phyloP scores from a whole-genome alignment of 2,888 invertebrate species.

The Prenolepis imparis region DNA sequence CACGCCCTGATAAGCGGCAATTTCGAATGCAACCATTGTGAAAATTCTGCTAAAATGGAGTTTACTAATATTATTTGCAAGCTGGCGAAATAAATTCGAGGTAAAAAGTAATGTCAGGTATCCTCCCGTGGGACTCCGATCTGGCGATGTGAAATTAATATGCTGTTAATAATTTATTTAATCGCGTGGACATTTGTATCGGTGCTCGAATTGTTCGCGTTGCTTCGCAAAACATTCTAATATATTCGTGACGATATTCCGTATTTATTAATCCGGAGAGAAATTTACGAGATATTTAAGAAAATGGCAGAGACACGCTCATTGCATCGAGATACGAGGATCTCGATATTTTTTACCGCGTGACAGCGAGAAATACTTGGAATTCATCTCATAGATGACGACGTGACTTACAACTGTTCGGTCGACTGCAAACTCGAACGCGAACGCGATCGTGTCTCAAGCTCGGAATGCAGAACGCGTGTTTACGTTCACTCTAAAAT shows the following conservation, averaged over 20 bases:
- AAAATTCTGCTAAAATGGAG: constrained; percentile 56
- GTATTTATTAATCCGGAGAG: neutral
- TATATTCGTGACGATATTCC: constrained; percentile 21
- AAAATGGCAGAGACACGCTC: neutral
- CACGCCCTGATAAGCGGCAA: constrained; percentile 11
- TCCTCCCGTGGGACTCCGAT: neutral
- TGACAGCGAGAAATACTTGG: constrained; percentile 61
- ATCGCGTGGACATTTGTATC: constrained; percentile 27
- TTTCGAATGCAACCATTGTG: constrained; percentile 15
- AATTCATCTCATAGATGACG: constrained; percentile 72
- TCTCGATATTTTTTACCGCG: neutral
- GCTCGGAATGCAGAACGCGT: constrained; percentile 69
- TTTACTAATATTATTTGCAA: constrained; percentile 67
- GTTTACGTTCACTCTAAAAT: constrained; percentile 60
- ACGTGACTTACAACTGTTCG: constrained; percentile 67
- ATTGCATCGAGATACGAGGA: neutral
- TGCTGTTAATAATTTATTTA: constrained; percentile 48
- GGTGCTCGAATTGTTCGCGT: constrained; percentile 23
- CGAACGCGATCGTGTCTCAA: constrained; percentile 61
- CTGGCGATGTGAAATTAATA: constrained; percentile 46
- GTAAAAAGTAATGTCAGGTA: constrained; percentile 33
- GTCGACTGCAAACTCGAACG: constrained; percentile 59
- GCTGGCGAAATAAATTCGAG: constrained; percentile 16
- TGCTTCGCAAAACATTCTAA: neutral
- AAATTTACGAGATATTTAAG: constrained; percentile 22